Base-by-base conservation (phyloP, 2,797 vertebrate species). In the Rhinichthys osculus region DNA sequence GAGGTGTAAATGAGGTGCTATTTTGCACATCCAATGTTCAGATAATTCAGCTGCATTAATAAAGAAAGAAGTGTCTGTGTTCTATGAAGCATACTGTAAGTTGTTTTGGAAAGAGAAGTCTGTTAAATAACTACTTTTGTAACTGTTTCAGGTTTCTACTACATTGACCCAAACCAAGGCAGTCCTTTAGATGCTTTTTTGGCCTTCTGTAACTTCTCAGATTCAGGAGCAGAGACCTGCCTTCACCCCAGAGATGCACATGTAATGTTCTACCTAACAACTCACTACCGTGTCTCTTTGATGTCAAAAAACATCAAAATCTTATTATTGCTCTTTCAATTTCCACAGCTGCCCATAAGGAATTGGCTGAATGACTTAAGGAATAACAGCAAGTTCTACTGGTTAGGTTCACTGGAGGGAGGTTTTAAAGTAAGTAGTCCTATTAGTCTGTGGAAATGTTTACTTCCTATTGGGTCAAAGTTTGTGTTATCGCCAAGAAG, bases 101-200 rank as follows among this genome's bases (percentile, higher is more conserved):
- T 73, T 23, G 11, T 42, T 33, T 62, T 59, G 4, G 10, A 42
- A 62, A 14, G 30, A 67, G 16, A 6, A 4, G 50, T 80, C 9
- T 50, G 27, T 5, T 67, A 67, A 80, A 35, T 67, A 30, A 50
- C 3, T 40, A 52, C 17, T 44, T 33, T 21, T 40, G 30, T 86
- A 64, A 35, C 67, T 78, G 64, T 89, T 92, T 71, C 90, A 98
- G 97, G 97, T 62, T 95, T 96, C 87, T 98, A 97, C 91, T 97
- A 97, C 93, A 96, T 98, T 2, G 97, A 98, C 90, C 97, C 97
- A 79, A 98, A 98, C 93, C 97, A 97, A 89, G 97, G 97, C 88
- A 97, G 97, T 87, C 82, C 95, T 0, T 92, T 78, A 5, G 97
- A 98, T 0, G 94, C 97, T 0, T 92, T 98, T 88, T 86, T 96